Evolutionary conservation across 2,888 invertebrate genomes (phyloP), one percentile per base, ranked within the genome.

Genomic region (Punctoribates punctum): DNA sequence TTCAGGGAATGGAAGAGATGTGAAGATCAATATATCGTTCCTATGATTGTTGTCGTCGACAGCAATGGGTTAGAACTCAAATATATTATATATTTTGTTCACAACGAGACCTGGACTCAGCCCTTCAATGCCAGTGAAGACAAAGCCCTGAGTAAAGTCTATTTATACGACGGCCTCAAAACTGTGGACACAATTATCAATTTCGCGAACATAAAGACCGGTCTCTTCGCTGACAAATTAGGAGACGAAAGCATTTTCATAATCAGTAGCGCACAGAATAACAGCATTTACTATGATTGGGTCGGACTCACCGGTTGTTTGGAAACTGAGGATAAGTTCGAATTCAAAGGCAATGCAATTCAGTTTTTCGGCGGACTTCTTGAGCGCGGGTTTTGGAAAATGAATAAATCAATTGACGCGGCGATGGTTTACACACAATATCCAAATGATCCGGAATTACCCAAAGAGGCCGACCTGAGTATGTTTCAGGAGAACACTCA

Each of bases 371-470:
- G 42, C 6, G 42, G 34, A n/a, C 38, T 20, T n/a, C n/a, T 67
- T 1, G 20, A 67, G 6, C 17, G 42, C 11, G 34, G n/a, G 17
- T 20, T 67, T 38, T 67, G 67, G 67, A 67, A n/a, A n/a, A 67
- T 67, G 67, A 20, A 67, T 38, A 67, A 8, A 38, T 13, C 67
- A n/a, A 13, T 67, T 2, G 67, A 67, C 20, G n/a, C 38, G n/a
- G 67, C 67, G 2, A 38, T 67, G n/a, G 67, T 67, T 34, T 67
- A 67, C 42, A 67, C 67, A 9, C 8, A 38, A 20, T 67, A 67
- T 67, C 67, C 67, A 20, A n/a, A n/a, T n/a, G n/a, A n/a, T n/a
- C n/a, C n/a, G n/a, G n/a, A n/a, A n/a, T n/a, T n/a, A n/a, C 67
- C 67, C 5, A 2, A n/a, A n/a, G 34, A 38, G 34, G 67, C 38